These are phyloP conservation scores for Heteropelma amictum DNA, from an alignment of 2,888 invertebrate genomes.

Conservation along the genomic window DNA sequence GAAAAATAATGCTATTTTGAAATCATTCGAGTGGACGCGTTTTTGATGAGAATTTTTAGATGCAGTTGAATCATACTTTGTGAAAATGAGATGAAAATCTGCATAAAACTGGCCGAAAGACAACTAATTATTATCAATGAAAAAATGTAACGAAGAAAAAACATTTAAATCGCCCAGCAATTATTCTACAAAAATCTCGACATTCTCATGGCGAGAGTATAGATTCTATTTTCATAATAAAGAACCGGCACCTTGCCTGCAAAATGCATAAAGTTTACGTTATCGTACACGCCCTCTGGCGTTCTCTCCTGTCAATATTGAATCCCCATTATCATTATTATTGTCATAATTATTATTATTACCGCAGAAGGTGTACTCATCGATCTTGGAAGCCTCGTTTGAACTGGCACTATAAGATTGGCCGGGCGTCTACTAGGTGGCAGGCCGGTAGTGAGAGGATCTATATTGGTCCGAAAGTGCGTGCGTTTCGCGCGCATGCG, in stretches of 20 bases:
- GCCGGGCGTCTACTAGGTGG: constrained; percentile 33
- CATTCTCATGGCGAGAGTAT: no score
- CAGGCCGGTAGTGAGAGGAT: constrained; percentile 34
- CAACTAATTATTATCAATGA: background rate
- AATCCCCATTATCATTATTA: constrained; percentile 4
- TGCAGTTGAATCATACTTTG: no score
- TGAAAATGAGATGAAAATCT: no score
- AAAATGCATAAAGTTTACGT: background rate
- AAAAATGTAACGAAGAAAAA: background rate
- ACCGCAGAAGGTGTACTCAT: background rate
- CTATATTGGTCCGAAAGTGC: constrained; percentile 25
- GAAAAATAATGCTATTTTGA: no score
- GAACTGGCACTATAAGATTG: background rate
- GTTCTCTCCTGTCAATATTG: background rate
- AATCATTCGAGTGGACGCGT: no score
- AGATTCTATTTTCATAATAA: no score
- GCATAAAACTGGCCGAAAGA: no score
- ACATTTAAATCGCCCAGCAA: background rate
- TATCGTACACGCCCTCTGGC: background rate
- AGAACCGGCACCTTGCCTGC: background rate
- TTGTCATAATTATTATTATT: background rate
- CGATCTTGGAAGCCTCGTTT: background rate
- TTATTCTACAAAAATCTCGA: background rate
- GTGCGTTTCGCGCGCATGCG: constrained; percentile 45
- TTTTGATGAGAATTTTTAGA: no score